Evolutionary conservation across 2,888 invertebrate genomes (phyloP), one percentile per base, ranked within the genome.

Genomic region (Andrena praecox): DNA sequence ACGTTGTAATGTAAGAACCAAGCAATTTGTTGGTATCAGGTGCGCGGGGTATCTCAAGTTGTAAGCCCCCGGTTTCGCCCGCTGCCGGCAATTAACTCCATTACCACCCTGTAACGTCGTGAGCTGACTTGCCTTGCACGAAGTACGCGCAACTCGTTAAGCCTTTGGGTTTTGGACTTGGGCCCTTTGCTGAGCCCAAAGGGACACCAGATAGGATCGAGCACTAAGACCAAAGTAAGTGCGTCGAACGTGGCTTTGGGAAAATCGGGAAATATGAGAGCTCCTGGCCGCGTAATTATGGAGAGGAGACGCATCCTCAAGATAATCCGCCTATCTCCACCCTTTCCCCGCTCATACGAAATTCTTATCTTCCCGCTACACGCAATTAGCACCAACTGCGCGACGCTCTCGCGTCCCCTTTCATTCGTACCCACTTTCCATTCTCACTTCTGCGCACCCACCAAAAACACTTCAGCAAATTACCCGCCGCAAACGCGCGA

Each of bases 11-110:
- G 90, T 90, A 90, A 89, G 90, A 89, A 88, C 85, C 80, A 69
- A 86, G 91, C 91, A 92, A 93, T 93, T 93, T 93, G 93, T 93
- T 91, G 92, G 93, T 93, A 93, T 93, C 94, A 94, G 93, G 93
- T 94, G 94, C 91, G 86, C 84, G 83, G 89, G 82, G 90, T 91
- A 92, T 93, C 92, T 92, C 89, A 93, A 93, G 91, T 93, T 93
- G 92, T 94, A 94, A 94, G 93, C 94, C 92, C 89, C 87, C 85
- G 89, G 91, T 90, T 91, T 90, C 90, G 88, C 87, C 82, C 90
- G 88, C 85, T 87, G 83, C 86, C 90, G 90, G 93, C 93, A 93
- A 94, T 93, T 93, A 93, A 93, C 93, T 94, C 93, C 91, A 94
- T 94, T 94, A 94, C 93, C 93, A 93, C 93, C 92, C 93, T 90